Evolutionary conservation across 2,888 invertebrate species (phyloP), one percentile per base, ranked within the genome.

Genomic region (Ptychoptera contaminata): DNA sequence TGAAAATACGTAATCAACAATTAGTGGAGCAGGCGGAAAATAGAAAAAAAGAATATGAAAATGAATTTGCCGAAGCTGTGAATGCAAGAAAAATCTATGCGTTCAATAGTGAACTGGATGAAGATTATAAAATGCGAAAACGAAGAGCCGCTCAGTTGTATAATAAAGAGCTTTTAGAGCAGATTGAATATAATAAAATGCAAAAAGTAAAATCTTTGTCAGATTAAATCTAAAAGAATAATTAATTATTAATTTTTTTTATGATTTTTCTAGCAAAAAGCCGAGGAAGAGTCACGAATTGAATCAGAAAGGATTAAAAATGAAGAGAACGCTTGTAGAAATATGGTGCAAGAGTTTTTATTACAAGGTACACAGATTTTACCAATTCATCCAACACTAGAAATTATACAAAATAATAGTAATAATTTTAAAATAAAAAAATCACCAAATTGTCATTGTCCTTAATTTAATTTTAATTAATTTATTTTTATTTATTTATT

Each of bases 401-500:
- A 9, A 9, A 9, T 32, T 8, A 9, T 32, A 4, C 4, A 32
- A 9, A 32, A 32, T 23, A 23, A 23, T 23, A 23, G 23, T 23
- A 7, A 7, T 23, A 23, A 23, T 23, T 5, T 23, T 3, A 23
- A 7, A 23, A 23, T 5, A 5, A 23, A 23, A 23, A 23, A 23
- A 23, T 3, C 23, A 3, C 23, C 23, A 23, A 23, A 23, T 23
- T 23, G 34, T 34, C 3, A 40, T 32, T 32, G 34, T 32, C 30
- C 14, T 16, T 34, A 32, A 32, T 9, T 16, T 16, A 7, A 16
- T 38, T 16, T 16, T 15, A 32, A 15, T 40, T 15, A 16, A 31
- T 40, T 40, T 15, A 15, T 32, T 40, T 32, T 40, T 15, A 40
- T 40, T 31, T 40, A 40, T 16, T 40, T 32, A 31, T 31, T 32